A percentile compares a stretch with the other conserved stretches of the same genome.
These are phyloP conservation scores for Dryobates pubescens DNA, from an alignment of 2,797 vertebrate genomes.

Conservation along the genomic window DNA sequence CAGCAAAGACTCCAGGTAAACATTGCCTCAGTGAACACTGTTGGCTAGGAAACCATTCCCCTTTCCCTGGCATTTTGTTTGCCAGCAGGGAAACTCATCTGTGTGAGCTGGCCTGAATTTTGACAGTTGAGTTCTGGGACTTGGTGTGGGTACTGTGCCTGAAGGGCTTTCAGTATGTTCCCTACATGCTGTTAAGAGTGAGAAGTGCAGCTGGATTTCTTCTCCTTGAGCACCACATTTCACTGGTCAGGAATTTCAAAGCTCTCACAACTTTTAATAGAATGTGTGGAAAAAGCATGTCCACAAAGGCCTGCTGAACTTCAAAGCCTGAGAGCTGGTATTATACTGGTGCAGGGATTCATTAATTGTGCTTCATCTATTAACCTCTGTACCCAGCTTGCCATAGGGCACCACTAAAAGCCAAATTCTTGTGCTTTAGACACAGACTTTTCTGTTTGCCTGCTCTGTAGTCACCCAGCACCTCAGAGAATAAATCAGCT, in stretches of 20 bases:
- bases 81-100: neutral
- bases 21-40: neutral
- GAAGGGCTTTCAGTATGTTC: neutral
- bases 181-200: neutral
- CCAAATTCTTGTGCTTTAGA: neutral
- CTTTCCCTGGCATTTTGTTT: neutral
- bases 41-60: conserved; percentile 4
- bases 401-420: neutral
- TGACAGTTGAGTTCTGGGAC: neutral
- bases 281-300: neutral
- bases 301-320: neutral
- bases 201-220: neutral
- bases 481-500: neutral
- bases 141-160: neutral
- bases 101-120: neutral
- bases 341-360: neutral
- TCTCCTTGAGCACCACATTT: neutral
- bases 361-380: neutral
- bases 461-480: neutral
- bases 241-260: neutral
- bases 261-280: neutral
- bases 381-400: neutral
- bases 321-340: neutral
- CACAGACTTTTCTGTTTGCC: neutral
- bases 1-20: neutral